phyloP scores from a whole-genome alignment of 2,797 vertebrate genomes.

The Mergus octosetaceus region DNA sequence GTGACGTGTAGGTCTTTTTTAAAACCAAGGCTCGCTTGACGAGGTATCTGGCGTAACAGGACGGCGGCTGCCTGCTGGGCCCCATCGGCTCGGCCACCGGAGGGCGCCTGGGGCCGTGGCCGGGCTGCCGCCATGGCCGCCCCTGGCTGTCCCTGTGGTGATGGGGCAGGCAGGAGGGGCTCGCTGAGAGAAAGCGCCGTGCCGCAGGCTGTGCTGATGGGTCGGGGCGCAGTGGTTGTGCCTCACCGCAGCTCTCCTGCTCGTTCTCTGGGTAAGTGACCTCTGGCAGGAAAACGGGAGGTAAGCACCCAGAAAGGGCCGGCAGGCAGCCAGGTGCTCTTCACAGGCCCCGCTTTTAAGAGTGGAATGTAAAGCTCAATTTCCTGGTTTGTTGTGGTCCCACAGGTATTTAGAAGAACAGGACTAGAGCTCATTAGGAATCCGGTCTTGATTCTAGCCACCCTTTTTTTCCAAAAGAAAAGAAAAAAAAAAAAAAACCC shows the following conservation, averaged over 20 bases:
- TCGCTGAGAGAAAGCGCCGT: not conserved
- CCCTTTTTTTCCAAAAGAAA: not conserved
- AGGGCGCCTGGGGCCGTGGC: not conserved
- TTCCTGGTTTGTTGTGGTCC: not conserved
- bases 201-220: not conserved
- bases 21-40: accelerated
- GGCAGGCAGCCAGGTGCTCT: not conserved
- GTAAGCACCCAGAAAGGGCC: not conserved
- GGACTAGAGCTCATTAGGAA: too few species aligned
- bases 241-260: accelerated
- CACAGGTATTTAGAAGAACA: not conserved
- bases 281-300: not conserved
- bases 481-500: too few species aligned
- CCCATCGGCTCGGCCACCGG: not conserved
- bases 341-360: not conserved
- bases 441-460: not conserved
- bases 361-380: not conserved
- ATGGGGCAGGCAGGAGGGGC: not conserved
- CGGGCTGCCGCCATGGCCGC: too few species aligned
- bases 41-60: accelerated
- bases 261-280: not conserved
- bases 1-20: accelerated
- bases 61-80: not conserved
- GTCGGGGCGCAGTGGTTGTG: not conserved
- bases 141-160: not conserved